Base-by-base conservation (phyloP, 2,797 vertebrate genomes). In the Knipowitschia caucasica region DNA sequence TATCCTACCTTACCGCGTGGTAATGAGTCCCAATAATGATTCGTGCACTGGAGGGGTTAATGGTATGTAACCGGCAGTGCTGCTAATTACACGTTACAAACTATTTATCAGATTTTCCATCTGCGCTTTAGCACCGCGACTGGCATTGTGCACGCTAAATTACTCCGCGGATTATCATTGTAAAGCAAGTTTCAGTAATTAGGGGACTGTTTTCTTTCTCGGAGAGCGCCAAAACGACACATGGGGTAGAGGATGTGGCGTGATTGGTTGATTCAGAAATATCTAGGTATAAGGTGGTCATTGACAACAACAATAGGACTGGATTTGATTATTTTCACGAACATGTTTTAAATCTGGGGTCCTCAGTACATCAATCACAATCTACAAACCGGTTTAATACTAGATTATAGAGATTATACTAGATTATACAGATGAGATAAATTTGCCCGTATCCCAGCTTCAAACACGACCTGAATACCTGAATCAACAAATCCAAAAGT, bases 71-170 rank as follows among this genome's bases (percentile, higher is more conserved):
- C 94, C 92, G 91, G 91, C 89, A 91, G 92, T 94, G 92, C 92
- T 89, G 93, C 95, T 98, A 98, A 96, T 98, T 99, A 94, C 92
- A 95, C 92, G 92, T 96, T 98, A 93, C 95, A 92, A 97, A 96
- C 95, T 95, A 96, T 99, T 96, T 95, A 97, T 98, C 95, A 96
- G 94, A 94, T 92, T 92, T 91, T 94, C 93, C 94, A 96, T 98
- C 95, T 96, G 95, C 91, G 87, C 91, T 47, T 21, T 81, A 75
- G 92, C 91, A 91, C 92, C 92, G 93, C 85, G 78, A 77, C 86
- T 83, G 87, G 88, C 87, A 89, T 94, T 95, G 93, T 96, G 93
- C 95, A 95, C 94, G 94, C 94, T 94, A 96, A 98, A 97, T 95
- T 96, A 96, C 94, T 96, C 93, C 93, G 92, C 92, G 93, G 95